Conservation (phyloP, 2,888 invertebrate species). For the Mythimna lalbum region DNA sequence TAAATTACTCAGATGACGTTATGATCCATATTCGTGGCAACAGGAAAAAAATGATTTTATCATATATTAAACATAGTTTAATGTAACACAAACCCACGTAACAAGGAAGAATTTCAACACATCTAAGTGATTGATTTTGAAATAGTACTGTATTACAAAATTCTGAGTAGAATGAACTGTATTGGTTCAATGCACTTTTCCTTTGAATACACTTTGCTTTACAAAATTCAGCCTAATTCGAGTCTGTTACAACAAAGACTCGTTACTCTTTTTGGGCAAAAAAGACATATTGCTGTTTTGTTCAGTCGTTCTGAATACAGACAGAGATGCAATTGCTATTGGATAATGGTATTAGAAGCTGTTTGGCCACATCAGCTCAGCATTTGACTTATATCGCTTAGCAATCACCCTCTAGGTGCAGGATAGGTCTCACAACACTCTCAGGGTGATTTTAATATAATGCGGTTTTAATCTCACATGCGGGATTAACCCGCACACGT, state of each 20-base stretch:
- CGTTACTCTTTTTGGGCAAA: background rate
- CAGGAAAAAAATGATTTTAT: background rate
- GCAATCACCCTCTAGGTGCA: too few relatives aligned
- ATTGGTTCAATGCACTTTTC: constrained; percentile 14
- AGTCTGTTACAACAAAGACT: background rate
- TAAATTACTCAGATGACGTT: background rate
- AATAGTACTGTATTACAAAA: constrained; percentile 3
- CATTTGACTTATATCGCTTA: too few relatives aligned
- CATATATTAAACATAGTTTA: background rate
- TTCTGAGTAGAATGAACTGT: background rate
- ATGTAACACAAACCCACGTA: background rate
- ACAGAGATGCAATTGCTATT: background rate
- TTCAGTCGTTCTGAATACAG: background rate
- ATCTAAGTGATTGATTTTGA: constrained; percentile 7
- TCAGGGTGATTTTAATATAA: too few relatives aligned
- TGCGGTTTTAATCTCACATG: too few relatives aligned
- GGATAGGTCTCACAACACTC: too few relatives aligned
- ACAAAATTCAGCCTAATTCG: constrained; percentile 3
- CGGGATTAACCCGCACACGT: too few relatives aligned
- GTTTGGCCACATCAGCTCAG: background rate
- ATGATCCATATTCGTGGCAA: background rate
- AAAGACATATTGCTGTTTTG: background rate
- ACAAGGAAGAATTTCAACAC: constrained; percentile 5
- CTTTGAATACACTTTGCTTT: background rate
- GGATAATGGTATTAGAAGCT: background rate